Evolutionary conservation across 1,140 invertebrate species (phyloP).

Genomic region (Gryllus bimaculatus): DNA sequence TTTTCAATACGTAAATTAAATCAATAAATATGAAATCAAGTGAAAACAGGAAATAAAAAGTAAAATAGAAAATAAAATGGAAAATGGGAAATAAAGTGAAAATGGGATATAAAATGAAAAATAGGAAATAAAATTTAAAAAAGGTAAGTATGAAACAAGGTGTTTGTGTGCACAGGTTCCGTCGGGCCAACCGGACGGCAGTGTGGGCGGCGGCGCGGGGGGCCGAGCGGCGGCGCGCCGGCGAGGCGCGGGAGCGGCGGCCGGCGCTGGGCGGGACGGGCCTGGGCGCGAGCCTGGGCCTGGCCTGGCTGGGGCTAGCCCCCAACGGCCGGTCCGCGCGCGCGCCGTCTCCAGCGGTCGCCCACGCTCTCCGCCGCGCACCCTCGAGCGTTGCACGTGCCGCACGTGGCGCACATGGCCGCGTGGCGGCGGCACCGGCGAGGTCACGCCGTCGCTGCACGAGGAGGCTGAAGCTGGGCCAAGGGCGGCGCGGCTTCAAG

Average conservation of each 20-base stretch:
- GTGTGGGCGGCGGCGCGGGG: slow-evolving; percentile 28
- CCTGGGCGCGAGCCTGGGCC: slow-evolving; percentile 32
- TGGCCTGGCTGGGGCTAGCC: no score
- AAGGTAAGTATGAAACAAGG: no score
- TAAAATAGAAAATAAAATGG: no score
- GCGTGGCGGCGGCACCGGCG: slow-evolving; percentile 39
- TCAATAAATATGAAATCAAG: no score
- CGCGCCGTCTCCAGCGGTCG: slow-evolving; percentile 30
- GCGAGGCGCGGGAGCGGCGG: slow-evolving; percentile 5
- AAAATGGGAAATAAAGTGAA: no score
- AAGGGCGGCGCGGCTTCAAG: slow-evolving; percentile 68
- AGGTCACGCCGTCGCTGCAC: slow-evolving; percentile 64
- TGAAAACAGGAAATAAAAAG: no score
- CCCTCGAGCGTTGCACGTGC: slow-evolving; percentile 38
- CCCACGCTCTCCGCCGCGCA: slow-evolving; percentile 18
- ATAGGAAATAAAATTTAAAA: no score
- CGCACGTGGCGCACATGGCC: slow-evolving; percentile 33
- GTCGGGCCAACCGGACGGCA: slow-evolving; percentile 18
- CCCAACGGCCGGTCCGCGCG: no score
- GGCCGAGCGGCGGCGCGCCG: slow-evolving; percentile 32
- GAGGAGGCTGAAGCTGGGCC: slow-evolving; percentile 68
- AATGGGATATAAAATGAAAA: no score
- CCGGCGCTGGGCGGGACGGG: slow-evolving; percentile 22
- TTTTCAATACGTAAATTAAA: no score
- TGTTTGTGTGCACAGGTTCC: slow-evolving; percentile 13